Conservation (phyloP, 1,140 invertebrate genomes). For the Rhizoglyphus robini region DNA sequence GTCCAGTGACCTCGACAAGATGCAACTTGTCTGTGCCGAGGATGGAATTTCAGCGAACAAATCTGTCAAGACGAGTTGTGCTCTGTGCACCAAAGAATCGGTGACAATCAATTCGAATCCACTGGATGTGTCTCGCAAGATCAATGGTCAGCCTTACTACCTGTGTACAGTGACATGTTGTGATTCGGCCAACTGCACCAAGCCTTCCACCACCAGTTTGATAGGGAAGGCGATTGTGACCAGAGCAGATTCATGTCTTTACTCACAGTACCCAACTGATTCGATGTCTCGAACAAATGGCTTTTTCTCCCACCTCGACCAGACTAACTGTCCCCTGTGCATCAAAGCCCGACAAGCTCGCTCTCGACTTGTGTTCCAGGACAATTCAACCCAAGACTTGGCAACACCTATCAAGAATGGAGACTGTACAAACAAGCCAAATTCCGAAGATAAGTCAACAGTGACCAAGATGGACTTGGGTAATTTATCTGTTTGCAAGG, state of each 20-base stretch:
- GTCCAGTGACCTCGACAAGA: background rate
- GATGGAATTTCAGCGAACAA: background rate
- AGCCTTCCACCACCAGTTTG: background rate
- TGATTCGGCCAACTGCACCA: slow-evolving; percentile 8
- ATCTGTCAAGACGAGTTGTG: background rate
- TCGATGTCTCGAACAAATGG: background rate
- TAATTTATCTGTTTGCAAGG: background rate
- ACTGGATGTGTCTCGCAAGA: background rate
- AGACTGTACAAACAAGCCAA: background rate
- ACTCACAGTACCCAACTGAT: background rate
- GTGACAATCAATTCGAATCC: background rate
- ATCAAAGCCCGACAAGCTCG: background rate
- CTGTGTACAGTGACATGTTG: slow-evolving; percentile 14
- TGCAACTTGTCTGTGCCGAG: background rate
- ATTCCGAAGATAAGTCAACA: background rate
- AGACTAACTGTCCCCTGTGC: background rate
- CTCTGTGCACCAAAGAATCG: background rate
- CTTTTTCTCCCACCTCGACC: background rate
- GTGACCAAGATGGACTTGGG: background rate
- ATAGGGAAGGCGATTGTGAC: background rate
- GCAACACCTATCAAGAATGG: background rate
- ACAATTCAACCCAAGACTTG: background rate
- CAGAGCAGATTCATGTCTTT: background rate
- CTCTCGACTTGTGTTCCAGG: background rate
- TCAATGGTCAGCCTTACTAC: background rate